These are phyloP conservation scores for Drosophila rubida DNA, from an alignment of 2,888 invertebrate genomes.

Conservation along the genomic window DNA sequence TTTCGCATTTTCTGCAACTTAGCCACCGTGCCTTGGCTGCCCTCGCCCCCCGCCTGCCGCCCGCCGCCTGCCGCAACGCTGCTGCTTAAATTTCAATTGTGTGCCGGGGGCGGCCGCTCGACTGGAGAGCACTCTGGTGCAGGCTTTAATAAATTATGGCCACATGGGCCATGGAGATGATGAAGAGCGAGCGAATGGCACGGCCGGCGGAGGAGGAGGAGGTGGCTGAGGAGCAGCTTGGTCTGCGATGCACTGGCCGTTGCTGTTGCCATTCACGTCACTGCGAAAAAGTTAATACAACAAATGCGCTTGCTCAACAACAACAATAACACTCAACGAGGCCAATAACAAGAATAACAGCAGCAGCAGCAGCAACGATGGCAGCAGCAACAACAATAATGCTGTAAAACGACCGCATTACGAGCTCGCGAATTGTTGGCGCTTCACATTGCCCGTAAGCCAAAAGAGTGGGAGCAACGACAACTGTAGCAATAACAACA, in stretches of 20 bases:
- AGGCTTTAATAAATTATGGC: slow-evolving; percentile 82
- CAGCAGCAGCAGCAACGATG: slow-evolving; percentile 29
- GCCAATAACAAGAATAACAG: slow-evolving; percentile 50
- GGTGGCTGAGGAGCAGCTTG: slow-evolving; percentile 14
- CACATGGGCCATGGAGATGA: slow-evolving; percentile 28
- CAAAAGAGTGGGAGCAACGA: slow-evolving; percentile 34
- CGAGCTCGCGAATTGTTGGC: slow-evolving; percentile 78
- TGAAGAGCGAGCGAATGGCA: background rate
- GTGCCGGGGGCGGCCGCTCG: slow-evolving; percentile 64
- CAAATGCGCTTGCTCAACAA: slow-evolving; percentile 68
- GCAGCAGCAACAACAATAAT: slow-evolving; percentile 46
- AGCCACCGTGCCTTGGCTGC: slow-evolving; percentile 28
- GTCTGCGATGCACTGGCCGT: slow-evolving; percentile 32
- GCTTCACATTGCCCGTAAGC: slow-evolving; percentile 57
- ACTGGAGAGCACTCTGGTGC: slow-evolving; percentile 75
- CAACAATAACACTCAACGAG: slow-evolving; percentile 56
- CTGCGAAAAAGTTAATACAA: slow-evolving; percentile 76
- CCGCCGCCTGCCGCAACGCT: slow-evolving; percentile 10
- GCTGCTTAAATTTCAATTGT: slow-evolving; percentile 79
- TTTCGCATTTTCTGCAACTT: slow-evolving; percentile 72
- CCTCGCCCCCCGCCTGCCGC: slow-evolving; percentile 1
- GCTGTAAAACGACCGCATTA: slow-evolving; percentile 76
- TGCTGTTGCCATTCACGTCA: slow-evolving; percentile 65
- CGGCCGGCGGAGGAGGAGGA: background rate
- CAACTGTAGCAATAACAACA: slow-evolving; percentile 35